A percentile compares a stretch with the other conserved stretches of the same genome.
These are phyloP conservation scores for Erebia palarica DNA, from an alignment of 2,888 invertebrate genomes.

Conservation along the genomic window DNA sequence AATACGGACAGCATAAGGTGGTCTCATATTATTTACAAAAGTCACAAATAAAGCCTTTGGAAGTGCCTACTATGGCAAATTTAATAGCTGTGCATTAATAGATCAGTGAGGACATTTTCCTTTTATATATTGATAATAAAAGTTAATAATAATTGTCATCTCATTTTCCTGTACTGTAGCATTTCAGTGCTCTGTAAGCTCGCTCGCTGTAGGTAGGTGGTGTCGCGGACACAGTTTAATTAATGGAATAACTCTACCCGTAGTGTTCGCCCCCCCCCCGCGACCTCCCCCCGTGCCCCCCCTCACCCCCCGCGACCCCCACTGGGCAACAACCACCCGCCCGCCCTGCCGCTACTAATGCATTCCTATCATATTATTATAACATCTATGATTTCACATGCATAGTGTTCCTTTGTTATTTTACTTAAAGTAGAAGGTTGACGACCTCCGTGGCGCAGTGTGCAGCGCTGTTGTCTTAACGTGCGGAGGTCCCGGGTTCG, in stretches of 20 bases:
- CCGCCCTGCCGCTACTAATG: constrained; percentile 29
- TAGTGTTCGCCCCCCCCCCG: constrained; percentile 45
- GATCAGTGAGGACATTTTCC: too few relatives aligned
- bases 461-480: too few relatives aligned
- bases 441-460: too few relatives aligned
- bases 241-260: constrained; percentile 76
- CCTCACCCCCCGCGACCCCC: constrained; percentile 34
- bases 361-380: constrained; percentile 22
- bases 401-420: constrained; percentile 15
- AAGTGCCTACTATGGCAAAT: too few relatives aligned
- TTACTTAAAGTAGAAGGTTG: constrained; percentile 6
- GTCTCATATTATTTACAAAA: too few relatives aligned
- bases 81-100: too few relatives aligned
- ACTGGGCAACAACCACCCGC: constrained; percentile 46
- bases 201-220: constrained; percentile 40
- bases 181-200: constrained; percentile 25
- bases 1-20: too few relatives aligned
- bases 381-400: constrained; percentile 20
- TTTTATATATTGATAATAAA: neutral
- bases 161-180: constrained; percentile 5
- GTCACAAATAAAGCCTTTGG: too few relatives aligned
- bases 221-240: constrained; percentile 64
- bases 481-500: too few relatives aligned
- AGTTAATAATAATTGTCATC: constrained; percentile 1
- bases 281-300: constrained; percentile 36